Percentiles rank a stretch among this genome's conserved stretches.
phyloP scores from a whole-genome alignment of 2,797 vertebrate species.

The Novumbra hubbsi region DNA sequence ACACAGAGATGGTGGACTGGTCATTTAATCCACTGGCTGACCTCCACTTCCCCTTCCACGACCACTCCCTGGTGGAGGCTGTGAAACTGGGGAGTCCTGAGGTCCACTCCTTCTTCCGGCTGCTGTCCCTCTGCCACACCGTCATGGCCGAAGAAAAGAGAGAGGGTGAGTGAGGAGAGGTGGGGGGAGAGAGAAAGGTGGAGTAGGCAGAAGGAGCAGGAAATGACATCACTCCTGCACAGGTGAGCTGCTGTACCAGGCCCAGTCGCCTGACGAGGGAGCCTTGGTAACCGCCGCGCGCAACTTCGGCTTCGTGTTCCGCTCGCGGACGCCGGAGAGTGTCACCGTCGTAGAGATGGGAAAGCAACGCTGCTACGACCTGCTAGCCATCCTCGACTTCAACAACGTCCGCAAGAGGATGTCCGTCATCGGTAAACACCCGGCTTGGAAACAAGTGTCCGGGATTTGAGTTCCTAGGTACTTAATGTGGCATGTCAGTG shows the following conservation, averaged over 20 bases:
- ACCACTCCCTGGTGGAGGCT: slow-evolving; percentile 84
- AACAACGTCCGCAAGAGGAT: slow-evolving; percentile 94
- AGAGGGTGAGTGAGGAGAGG: neutral
- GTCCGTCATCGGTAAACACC: slow-evolving; percentile 89
- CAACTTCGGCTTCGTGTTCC: slow-evolving; percentile 94
- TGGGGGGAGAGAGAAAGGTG: neutral
- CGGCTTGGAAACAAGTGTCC: neutral
- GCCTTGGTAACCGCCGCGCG: slow-evolving; percentile 91
- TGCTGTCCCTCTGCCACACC: slow-evolving; percentile 92
- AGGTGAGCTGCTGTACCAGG: slow-evolving; percentile 89
- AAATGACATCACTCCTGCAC: slow-evolving; percentile 17
- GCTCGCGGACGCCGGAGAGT: slow-evolving; percentile 84
- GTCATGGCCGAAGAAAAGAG: slow-evolving; percentile 89
- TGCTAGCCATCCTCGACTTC: slow-evolving; percentile 93
- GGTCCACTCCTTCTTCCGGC: slow-evolving; percentile 85
- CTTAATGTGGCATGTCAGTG: neutral
- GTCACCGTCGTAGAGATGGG: slow-evolving; percentile 90
- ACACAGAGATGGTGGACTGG: slow-evolving; percentile 83
- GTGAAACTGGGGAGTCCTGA: slow-evolving; percentile 75
- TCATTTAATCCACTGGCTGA: slow-evolving; percentile 88
- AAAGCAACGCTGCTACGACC: slow-evolving; percentile 76
- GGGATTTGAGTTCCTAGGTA: neutral
- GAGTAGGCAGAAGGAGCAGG: neutral
- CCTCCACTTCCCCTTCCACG: slow-evolving; percentile 85
- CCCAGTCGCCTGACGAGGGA: slow-evolving; percentile 95